phyloP scores from a whole-genome alignment of 2,113 vertebrate species.

The Phyllostomus discolor region DNA sequence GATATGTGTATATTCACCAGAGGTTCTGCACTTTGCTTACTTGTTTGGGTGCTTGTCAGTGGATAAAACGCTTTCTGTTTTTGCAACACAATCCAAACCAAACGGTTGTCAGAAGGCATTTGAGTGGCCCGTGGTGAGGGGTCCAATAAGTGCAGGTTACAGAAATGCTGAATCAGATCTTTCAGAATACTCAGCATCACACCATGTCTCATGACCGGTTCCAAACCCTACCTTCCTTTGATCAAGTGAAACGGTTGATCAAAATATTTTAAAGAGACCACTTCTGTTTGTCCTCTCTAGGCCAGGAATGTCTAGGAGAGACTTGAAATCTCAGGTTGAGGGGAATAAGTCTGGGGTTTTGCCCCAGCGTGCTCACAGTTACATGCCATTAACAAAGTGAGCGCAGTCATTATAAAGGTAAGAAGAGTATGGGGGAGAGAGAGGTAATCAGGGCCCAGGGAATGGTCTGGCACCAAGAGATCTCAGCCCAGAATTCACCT shows the following conservation, averaged over 20 bases:
- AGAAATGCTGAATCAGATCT: background rate
- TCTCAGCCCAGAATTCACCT: background rate
- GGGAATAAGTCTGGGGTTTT: background rate
- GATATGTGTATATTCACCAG: background rate
- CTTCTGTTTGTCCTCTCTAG: background rate
- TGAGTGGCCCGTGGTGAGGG: background rate
- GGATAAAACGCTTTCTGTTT: background rate
- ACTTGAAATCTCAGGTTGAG: background rate
- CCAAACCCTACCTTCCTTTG: background rate
- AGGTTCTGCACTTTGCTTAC: background rate
- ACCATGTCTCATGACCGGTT: background rate
- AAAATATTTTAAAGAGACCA: background rate
- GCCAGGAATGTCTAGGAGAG: background rate
- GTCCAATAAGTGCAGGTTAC: background rate
- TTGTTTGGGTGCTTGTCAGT: background rate
- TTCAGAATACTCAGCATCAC: background rate
- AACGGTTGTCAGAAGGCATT: background rate
- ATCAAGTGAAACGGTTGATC: background rate
- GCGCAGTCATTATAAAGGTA: background rate
- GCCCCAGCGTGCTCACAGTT: background rate
- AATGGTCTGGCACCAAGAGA: background rate
- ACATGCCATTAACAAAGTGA: background rate
- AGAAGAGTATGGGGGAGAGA: fast-evolving
- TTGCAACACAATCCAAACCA: background rate
- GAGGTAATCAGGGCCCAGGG: background rate